phyloP scores from a whole-genome alignment of 2,888 invertebrate genomes.

The Ametastegia equiseti region DNA sequence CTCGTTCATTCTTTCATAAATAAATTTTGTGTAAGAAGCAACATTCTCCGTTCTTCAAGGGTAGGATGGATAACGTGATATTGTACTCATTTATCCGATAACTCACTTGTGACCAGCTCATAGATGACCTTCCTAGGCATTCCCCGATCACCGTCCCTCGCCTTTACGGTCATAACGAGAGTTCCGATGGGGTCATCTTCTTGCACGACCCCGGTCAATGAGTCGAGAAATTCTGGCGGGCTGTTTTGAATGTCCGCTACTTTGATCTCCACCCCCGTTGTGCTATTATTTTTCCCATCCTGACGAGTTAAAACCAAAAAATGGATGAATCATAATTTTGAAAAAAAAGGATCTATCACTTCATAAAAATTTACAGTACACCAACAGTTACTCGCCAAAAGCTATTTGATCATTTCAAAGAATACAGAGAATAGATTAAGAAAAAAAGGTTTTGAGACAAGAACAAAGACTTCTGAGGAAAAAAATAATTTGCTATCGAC shows the following conservation, averaged over 20 bases:
- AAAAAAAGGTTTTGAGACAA: too few species aligned
- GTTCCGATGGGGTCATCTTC: constrained; percentile 93
- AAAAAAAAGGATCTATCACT: neutral
- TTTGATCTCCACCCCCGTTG: constrained; percentile 86
- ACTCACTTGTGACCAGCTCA: constrained; percentile 88
- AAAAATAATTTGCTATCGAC: too few species aligned
- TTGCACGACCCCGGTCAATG: constrained; percentile 86
- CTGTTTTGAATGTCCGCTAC: constrained; percentile 92
- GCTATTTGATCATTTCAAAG: too few species aligned
- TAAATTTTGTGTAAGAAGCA: constrained; percentile 25
- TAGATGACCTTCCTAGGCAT: constrained; percentile 88
- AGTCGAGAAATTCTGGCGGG: constrained; percentile 90
- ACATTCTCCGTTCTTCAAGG: too few species aligned
- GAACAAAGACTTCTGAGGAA: too few species aligned
- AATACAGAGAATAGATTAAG: too few species aligned
- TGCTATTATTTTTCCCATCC: constrained; percentile 88
- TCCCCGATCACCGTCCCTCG: constrained; percentile 91
- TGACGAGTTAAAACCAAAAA: too few species aligned
- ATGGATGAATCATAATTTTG: constrained; percentile 68
- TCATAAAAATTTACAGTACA: neutral
- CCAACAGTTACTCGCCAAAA: too few species aligned
- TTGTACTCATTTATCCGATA: too few species aligned
- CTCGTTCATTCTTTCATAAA: too few species aligned
- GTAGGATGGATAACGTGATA: constrained; percentile 1
- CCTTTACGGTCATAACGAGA: constrained; percentile 87